These are phyloP conservation scores for Hydractinia echinata DNA, from an alignment of 30 jellyfish, hydroid and myxozoan species.

Conservation along the genomic window DNA sequence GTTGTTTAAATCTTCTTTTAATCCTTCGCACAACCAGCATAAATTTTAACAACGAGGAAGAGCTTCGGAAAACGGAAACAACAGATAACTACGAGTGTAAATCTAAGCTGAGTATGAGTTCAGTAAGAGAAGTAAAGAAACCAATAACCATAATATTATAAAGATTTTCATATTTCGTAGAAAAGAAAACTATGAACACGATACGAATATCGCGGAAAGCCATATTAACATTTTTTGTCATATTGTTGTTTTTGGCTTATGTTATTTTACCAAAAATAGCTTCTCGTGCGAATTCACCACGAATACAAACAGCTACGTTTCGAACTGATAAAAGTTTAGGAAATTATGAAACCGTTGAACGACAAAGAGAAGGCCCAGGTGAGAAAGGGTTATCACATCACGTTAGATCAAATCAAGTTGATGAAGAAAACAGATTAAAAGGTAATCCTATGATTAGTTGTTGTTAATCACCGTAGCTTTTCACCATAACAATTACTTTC, in stretches of 20 bases:
- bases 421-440: slow-evolving; percentile 27
- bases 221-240: background rate
- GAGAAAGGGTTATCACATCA: slow-evolving; percentile 28
- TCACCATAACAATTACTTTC: too few relatives aligned
- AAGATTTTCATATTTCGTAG: background rate
- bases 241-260: background rate
- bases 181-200: slow-evolving; percentile 4
- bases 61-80: too few relatives aligned
- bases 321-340: slow-evolving; percentile 22
- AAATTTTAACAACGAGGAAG: too few relatives aligned
- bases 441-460: background rate
- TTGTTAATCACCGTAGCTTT: too few relatives aligned
- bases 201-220: slow-evolving; percentile 24
- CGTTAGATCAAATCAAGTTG: slow-evolving; percentile 11
- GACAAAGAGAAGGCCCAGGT: slow-evolving; percentile 22
- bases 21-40: too few relatives aligned
- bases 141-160: too few relatives aligned
- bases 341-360: slow-evolving; percentile 23
- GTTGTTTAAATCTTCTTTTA: too few relatives aligned
- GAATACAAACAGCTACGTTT: background rate
- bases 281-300: background rate
- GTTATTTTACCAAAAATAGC: background rate
- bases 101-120: too few relatives aligned
- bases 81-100: too few relatives aligned
- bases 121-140: too few relatives aligned